Evolutionary conservation across 2,113 vertebrate species (phyloP).

Genomic region (Cottus gobio): DNA sequence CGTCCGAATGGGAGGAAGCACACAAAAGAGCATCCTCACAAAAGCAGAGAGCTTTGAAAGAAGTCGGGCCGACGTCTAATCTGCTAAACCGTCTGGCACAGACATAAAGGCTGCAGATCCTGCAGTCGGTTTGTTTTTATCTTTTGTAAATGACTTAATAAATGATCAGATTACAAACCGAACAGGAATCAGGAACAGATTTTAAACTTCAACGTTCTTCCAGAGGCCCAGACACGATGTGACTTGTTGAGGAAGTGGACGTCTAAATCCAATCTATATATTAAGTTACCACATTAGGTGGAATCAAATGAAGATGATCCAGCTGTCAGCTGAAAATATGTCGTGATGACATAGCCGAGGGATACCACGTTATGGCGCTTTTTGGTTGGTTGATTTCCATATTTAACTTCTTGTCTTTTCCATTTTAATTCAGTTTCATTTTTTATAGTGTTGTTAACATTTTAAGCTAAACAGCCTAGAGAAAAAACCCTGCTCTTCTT

Average conservation of each 20-base stretch:
- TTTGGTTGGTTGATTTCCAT: constrained; percentile 4
- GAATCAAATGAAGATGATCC: constrained; percentile 64
- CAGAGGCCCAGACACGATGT: constrained; percentile 3
- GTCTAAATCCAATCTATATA: constrained; percentile 66
- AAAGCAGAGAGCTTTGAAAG: constrained; percentile 38
- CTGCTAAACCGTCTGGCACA: constrained; percentile 42
- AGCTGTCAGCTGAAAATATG: constrained; percentile 39
- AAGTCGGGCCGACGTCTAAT: constrained; percentile 42
- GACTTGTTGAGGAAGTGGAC: constrained; percentile 43
- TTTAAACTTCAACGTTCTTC: neutral
- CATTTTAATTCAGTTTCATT: constrained; percentile 1
- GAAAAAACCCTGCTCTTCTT: constrained; percentile 3
- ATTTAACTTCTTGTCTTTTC: neutral
- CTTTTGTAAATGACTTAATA: constrained; percentile 14
- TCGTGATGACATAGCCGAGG: constrained; percentile 23
- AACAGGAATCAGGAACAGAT: neutral
- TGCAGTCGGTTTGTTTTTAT: neutral
- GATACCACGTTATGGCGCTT: neutral
- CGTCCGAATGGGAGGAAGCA: constrained; percentile 6
- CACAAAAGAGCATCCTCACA: constrained; percentile 29
- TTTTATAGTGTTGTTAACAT: neutral
- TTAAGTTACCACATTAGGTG: constrained; percentile 61
- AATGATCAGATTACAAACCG: neutral
- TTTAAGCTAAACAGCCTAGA: neutral
- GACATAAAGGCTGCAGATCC: constrained; percentile 32